Evolutionary conservation across 23 tunicate species (phyloP), one percentile per base, ranked within the genome.

Genomic region (Trididemnum clinides): DNA sequence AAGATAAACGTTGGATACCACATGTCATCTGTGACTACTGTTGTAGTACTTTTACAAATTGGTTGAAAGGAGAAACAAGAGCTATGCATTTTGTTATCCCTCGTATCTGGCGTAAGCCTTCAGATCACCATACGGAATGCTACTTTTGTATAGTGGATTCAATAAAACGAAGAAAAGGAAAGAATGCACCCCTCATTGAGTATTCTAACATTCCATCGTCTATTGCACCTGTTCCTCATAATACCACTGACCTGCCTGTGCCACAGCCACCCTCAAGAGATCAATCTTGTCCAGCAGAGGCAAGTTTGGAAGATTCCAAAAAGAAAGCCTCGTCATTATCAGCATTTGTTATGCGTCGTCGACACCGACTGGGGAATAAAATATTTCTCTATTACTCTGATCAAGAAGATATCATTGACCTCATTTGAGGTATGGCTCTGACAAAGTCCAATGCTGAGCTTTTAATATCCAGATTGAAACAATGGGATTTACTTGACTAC

Each of bases 391-490:
- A 63, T 63, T 10, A 63, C 71, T 22, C 71, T 63, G n/a, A 63
- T 63, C 71, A 63, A 63, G 71, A 63, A 63, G 71, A 63, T 25
- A 63, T 63, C 71, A 25, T 10, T 63, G 26, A 63, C 23, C 71
- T 63, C 71, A 63, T 63, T 63, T 25, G 71, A 63, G 71, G n/a
- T 18, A 63, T 63, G 71, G n/a, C 71, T 10, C 71, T 63, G 71
- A 63, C 26, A n/a, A 63, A 63, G 71, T 63, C 71, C 71, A 63
- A 63, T 63, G 71, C 71, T 22, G 71, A 63, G 71, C 71, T 63
- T 63, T 63, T 63, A 63, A 63, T 63, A 63, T n/a, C 23, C n/a
- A n/a, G n/a, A n/a, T n/a, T n/a, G n/a, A n/a, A n/a, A n/a, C n/a
- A 7, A 10, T 10, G 71, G 71, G 71, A n/a, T 25, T 63, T 21